Evolutionary conservation across 2,888 invertebrate species (phyloP).

Genomic region (Dynastes grantii): DNA sequence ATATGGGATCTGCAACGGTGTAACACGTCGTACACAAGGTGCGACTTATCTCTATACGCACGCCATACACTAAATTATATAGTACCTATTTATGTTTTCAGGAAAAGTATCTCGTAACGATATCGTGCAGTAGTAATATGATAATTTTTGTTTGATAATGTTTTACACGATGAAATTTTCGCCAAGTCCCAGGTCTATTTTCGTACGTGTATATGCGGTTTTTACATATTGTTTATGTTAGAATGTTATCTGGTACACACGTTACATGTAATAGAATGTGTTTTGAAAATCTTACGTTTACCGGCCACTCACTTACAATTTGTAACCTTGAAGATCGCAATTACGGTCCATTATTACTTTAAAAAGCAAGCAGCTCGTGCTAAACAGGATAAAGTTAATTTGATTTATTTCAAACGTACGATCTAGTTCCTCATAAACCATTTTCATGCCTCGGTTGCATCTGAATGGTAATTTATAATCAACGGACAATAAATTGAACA

Average conservation of each 20-base stretch:
- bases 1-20: constrained; percentile 4
- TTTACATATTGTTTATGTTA: constrained; percentile 2
- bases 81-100: background rate
- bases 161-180: background rate
- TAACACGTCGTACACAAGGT: background rate
- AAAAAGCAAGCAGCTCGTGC: background rate
- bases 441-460: background rate
- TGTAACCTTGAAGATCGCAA: background rate
- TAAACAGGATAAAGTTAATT: constrained; percentile 8
- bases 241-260: constrained; percentile 5
- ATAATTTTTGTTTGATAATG: background rate
- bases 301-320: background rate
- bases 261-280: constrained; percentile 8
- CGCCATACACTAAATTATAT: background rate
- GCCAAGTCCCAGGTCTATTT: background rate
- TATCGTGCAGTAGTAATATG: background rate
- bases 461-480: background rate
- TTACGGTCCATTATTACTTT: background rate
- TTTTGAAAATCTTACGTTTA: constrained; percentile 2
- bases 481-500: no score
- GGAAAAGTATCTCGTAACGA: background rate
- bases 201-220: background rate
- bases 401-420: background rate
- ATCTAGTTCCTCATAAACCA: background rate
- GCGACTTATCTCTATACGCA: background rate